Evolutionary conservation across 2,113 vertebrate genomes (phyloP).

Genomic region (Charina bottae): DNA sequence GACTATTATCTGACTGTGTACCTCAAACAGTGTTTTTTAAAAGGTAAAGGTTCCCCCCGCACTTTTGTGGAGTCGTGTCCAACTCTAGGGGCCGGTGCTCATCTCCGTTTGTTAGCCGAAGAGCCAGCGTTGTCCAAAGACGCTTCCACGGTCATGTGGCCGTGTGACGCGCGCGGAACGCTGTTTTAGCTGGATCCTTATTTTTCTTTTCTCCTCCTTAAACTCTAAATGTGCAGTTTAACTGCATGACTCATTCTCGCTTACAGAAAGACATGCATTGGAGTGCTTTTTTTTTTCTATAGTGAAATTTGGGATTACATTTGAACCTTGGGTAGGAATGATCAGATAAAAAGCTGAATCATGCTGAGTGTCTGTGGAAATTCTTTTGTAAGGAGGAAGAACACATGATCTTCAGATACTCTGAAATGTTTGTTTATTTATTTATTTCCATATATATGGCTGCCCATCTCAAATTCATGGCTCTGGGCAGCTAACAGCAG

Average conservation of each 20-base stretch:
- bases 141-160: no score
- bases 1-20: conserved; percentile 14
- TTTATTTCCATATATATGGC: neutral
- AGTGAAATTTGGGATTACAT: neutral
- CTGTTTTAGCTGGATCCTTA: neutral
- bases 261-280: neutral
- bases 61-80: no score
- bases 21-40: no score
- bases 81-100: no score
- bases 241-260: neutral
- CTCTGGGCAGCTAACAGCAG: neutral
- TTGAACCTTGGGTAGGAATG: neutral
- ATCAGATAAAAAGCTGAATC: neutral
- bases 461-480: neutral
- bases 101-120: no score
- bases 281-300: neutral
- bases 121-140: no score
- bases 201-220: neutral
- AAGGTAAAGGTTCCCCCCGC: no score
- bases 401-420: neutral
- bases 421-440: neutral
- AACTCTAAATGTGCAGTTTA: neutral
- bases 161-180: no score
- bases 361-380: neutral
- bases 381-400: neutral